These are phyloP conservation scores for Epinotia ramella DNA, from an alignment of 2,888 invertebrate species.

Conservation along the genomic window DNA sequence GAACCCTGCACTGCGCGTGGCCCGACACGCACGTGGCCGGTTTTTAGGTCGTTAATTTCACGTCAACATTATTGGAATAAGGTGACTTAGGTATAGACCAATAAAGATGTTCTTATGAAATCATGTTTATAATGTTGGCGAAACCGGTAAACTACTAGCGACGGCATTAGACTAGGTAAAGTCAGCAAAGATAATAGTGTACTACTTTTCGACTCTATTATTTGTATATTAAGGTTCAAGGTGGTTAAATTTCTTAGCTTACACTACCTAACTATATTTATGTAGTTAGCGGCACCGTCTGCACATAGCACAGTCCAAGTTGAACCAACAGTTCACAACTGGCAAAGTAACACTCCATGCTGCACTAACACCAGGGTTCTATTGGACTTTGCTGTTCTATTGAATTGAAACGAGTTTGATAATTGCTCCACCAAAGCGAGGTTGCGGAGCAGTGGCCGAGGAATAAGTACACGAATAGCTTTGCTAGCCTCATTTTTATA, in stretches of 20 bases:
- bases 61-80: too few species aligned
- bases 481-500: too few species aligned
- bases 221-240: too few species aligned
- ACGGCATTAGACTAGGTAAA: not conserved
- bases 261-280: not conserved
- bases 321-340: not conserved
- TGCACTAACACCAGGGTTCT: not conserved
- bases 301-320: conserved; percentile 6
- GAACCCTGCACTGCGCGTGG: too few species aligned
- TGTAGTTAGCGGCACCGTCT: not conserved
- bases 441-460: too few species aligned
- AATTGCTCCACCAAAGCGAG: not conserved
- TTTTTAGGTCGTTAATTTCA: too few species aligned
- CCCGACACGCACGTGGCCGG: too few species aligned
- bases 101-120: not conserved
- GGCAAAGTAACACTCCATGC: not conserved
- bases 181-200: too few species aligned
- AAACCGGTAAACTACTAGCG: not conserved
- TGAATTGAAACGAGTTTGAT: not conserved
- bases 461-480: too few species aligned
- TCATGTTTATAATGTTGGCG: not conserved
- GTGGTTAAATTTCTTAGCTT: too few species aligned
- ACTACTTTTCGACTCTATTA: too few species aligned
- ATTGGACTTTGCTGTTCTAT: not conserved
- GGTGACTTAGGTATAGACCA: too few species aligned